Evolutionary conservation across 2,113 vertebrate species (phyloP).

Genomic region (Scolopax mira): DNA sequence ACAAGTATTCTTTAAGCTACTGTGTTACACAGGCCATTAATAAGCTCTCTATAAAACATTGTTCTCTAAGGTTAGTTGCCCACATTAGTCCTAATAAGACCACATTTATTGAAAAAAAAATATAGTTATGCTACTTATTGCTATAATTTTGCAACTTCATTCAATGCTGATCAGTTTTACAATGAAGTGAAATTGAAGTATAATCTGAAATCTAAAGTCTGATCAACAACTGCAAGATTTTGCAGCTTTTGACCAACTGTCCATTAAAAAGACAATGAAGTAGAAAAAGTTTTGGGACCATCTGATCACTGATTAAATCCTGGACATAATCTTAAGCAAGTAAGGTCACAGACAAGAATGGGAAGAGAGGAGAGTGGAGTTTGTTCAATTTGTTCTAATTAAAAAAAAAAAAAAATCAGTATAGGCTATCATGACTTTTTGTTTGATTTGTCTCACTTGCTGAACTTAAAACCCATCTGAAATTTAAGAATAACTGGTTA

Average conservation of each 20-base stretch:
- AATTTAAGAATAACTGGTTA: constrained; percentile 17
- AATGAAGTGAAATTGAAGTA: not conserved
- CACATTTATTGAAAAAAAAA: not conserved
- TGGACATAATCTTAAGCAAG: not conserved
- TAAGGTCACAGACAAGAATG: not conserved
- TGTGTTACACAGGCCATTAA: not conserved
- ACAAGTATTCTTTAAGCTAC: constrained; percentile 15
- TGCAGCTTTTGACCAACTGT: not conserved
- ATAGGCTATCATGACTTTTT: not conserved
- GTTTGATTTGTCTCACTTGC: not conserved
- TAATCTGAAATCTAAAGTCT: not conserved
- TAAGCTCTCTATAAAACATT: constrained; percentile 48
- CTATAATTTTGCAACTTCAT: not conserved
- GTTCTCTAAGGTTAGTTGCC: constrained; percentile 62
- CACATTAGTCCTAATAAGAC: constrained; percentile 35
- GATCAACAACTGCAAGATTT: not conserved
- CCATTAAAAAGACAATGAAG: not conserved
- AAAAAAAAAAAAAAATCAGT: not conserved
- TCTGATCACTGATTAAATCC: not conserved
- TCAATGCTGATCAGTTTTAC: not conserved
- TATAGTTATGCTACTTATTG: constrained; percentile 5
- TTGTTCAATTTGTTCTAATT: constrained; percentile 41
- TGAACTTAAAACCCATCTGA: not conserved
- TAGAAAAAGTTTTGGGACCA: not conserved
- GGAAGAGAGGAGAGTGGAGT: constrained; percentile 55